A percentile compares a stretch with the other conserved stretches of the same genome.
phyloP scores from a whole-genome alignment of 2,888 invertebrate species.

The Microplitis deprimator region DNA sequence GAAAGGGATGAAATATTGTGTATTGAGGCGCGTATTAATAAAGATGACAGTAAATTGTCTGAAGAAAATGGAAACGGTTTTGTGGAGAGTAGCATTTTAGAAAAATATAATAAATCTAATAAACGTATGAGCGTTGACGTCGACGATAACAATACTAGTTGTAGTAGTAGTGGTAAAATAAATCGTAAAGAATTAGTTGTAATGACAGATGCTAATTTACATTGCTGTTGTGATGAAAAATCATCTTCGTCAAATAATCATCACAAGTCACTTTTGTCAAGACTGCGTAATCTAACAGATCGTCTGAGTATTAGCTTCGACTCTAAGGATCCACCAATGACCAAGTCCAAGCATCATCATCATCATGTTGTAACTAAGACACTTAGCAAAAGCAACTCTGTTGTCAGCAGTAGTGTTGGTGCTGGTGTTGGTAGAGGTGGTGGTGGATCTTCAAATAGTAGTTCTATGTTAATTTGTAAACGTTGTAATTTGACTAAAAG shows the following conservation, averaged over 20 bases:
- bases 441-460: conserved; percentile 50
- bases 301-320: conserved; percentile 73
- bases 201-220: conserved; percentile 44
- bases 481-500: conserved; percentile 61
- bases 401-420: conserved; percentile 47
- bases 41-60: conserved; percentile 27
- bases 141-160: conserved; percentile 23
- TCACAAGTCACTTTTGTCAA: conserved; percentile 72
- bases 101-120: conserved; percentile 34
- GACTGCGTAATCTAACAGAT: conserved; percentile 74
- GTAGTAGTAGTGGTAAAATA: conserved; percentile 7
- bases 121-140: conserved; percentile 50
- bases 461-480: conserved; percentile 57
- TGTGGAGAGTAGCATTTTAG: conserved; percentile 37
- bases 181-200: conserved; percentile 44
- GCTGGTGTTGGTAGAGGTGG: not conserved
- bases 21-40: conserved; percentile 40
- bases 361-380: conserved; percentile 51
- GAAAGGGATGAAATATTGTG: conserved; percentile 57
- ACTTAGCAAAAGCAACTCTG: conserved; percentile 63
- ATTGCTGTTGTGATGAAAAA: conserved; percentile 66
- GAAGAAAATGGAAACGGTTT: conserved; percentile 61
- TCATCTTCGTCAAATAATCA: conserved; percentile 65
- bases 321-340: conserved; percentile 66
- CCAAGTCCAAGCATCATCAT: conserved; percentile 58